Base-by-base conservation (phyloP, 2,888 invertebrate species). In the Harpalus rubripes region DNA sequence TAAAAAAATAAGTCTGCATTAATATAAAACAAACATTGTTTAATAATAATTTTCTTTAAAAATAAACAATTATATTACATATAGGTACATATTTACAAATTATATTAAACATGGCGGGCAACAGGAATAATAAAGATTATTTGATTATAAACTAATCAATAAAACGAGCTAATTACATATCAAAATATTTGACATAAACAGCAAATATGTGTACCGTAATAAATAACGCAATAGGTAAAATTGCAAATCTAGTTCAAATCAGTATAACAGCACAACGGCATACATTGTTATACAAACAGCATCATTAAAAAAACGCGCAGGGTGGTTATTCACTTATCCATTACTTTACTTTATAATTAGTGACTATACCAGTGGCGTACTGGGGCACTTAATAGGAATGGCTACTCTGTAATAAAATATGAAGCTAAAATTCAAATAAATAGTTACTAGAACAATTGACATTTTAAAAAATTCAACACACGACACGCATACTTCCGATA, bases 61-160 rank as follows among this genome's bases (percentile, higher is more conserved):
- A 89, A 90, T 89, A 89, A 89, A 84, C 88, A 88, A 89, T 89
- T 89, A 88, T 88, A 88, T 89, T 89, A 88, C 88, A 89, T 89
- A 88, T 89, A 90, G 89, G 88, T 90, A 90, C 89, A 90, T 90
- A 90, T 90, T 89, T 90, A 90, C 90, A 90, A 88, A 88, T 88
- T 88, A 89, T 88, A 88, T 89, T 87, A 89, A 89, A 89, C 89
- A 89, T 90, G 89, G 90, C 90, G 89, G 88, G 88, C 88, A 88
- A 89, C 88, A 88, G 88, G 88, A 88, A 87, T 87, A 88, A 87
- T 87, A 86, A 85, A 86, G 85, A 86, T 88, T 88, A 87, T 88
- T 87, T 52, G 44, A 87, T 87, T 88, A 79, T 84, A 63, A 78
- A 84, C 61, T 76, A 59, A 59, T 56, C 59, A 59, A 32, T 68